phyloP scores from a whole-genome alignment of 2,113 vertebrate genomes.

The Larimichthys crocea region DNA sequence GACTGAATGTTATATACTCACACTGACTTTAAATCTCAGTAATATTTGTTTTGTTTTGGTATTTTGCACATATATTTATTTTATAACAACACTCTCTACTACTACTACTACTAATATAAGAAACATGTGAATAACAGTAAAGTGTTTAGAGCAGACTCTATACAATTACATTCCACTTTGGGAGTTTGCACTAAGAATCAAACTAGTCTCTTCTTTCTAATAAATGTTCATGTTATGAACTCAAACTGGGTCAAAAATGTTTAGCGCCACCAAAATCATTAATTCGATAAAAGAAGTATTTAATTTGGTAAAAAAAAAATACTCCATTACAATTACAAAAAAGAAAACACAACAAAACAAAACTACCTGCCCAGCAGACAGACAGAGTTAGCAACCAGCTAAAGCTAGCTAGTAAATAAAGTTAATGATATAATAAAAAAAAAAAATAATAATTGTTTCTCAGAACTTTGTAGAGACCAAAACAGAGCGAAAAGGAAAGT shows the following conservation, averaged over 20 bases:
- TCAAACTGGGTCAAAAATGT: background rate
- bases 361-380: too few relatives aligned
- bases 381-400: too few relatives aligned
- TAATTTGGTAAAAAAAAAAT: too few relatives aligned
- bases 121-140: background rate
- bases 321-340: too few relatives aligned
- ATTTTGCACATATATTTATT: background rate
- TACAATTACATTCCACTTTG: background rate
- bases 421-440: too few relatives aligned
- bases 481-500: background rate
- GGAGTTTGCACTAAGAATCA: background rate
- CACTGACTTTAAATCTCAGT: conserved; percentile 1
- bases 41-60: background rate
- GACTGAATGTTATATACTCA: conserved; percentile 37
- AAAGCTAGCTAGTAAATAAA: too few relatives aligned
- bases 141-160: background rate
- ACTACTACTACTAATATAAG: background rate
- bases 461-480: background rate
- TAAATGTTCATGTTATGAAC: background rate
- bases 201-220: background rate
- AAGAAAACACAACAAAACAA: too few relatives aligned
- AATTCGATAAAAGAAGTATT: too few relatives aligned
- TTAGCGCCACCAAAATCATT: background rate
- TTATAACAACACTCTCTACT: background rate
- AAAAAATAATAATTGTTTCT: too few relatives aligned